Evolutionary conservation across 2,113 vertebrate genomes (phyloP), one percentile per base, ranked within the genome.

Genomic region (Rhagologus leucostigma): DNA sequence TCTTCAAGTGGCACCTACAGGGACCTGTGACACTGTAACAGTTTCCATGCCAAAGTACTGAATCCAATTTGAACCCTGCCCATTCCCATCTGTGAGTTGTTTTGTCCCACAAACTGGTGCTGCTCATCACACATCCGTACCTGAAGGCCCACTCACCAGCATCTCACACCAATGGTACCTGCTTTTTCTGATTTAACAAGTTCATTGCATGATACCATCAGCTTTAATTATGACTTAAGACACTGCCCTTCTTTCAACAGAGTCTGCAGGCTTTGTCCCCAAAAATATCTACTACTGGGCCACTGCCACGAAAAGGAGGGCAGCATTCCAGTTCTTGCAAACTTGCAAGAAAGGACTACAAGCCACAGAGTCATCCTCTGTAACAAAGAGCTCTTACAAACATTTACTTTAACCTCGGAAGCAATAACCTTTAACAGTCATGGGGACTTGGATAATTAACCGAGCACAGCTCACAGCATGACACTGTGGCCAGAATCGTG

Each of bases 391-490:
- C n/a, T 87, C 90, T 87, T 83, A 79, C 44, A 87, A 90, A 84
- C 37, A 47, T 81, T 83, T 91, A 68, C 87, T 87, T 94, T 87
- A 95, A 94, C 90, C 92, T 93, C 4, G 1, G 84, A 94, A 94
- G 84, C 67, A 94, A 93, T 85, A 97, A 93, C 92, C 84, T 94
- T 94, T 85, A 87, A 68, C 62, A 89, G 74, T 82, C 82, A 65
- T 27, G 42, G 65, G 57, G 67, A 85, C 65, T 94, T n/a, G n/a
- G 85, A 90, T 83, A 97, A 94, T 97, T 91, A 95, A 91, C 74
- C 41, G 39, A 95, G 84, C 77, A 68, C 16, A 96, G 65, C 84
- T 91, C 93, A 79, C 92, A 87, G 82, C 8, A 4, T 49, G 87
- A 89, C 32, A 22, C 65, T 44, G 57, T 2, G 16, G 49, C 74